Conservation (phyloP, 2,797 vertebrate species). For the Helicolenus hilgendorfi region DNA sequence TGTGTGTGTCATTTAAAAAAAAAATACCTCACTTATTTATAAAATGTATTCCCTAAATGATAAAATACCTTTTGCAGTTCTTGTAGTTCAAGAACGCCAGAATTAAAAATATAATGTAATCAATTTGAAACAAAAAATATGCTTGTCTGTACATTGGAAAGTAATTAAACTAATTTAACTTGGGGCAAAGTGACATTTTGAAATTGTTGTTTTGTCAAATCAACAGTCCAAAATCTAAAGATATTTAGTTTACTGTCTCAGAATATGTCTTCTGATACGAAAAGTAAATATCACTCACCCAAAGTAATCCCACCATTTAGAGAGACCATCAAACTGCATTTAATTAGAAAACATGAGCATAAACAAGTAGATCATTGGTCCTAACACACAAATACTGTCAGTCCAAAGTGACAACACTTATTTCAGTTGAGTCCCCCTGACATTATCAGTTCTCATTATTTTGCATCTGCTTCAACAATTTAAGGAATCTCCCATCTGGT, state of each 20-base stretch:
- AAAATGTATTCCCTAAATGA: neutral
- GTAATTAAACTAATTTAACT: neutral
- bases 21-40: neutral
- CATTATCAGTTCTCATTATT: slow-evolving; percentile 4
- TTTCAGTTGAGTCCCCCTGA: neutral
- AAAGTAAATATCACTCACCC: neutral
- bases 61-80: neutral
- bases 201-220: neutral
- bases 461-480: slow-evolving; percentile 23
- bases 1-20: neutral
- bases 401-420: slow-evolving; percentile 40
- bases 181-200: neutral
- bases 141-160: neutral
- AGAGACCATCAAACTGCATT: slow-evolving; percentile 63
- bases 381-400: slow-evolving; percentile 43
- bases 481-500: neutral
- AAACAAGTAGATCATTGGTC: slow-evolving; percentile 78
- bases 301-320: neutral
- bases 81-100: neutral
- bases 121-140: neutral
- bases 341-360: slow-evolving; percentile 86
- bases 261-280: neutral
- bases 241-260: neutral
- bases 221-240: no score
- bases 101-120: no score